These are phyloP conservation scores for Semnornis frantzii DNA, from an alignment of 2,113 vertebrate genomes.

Conservation along the genomic window DNA sequence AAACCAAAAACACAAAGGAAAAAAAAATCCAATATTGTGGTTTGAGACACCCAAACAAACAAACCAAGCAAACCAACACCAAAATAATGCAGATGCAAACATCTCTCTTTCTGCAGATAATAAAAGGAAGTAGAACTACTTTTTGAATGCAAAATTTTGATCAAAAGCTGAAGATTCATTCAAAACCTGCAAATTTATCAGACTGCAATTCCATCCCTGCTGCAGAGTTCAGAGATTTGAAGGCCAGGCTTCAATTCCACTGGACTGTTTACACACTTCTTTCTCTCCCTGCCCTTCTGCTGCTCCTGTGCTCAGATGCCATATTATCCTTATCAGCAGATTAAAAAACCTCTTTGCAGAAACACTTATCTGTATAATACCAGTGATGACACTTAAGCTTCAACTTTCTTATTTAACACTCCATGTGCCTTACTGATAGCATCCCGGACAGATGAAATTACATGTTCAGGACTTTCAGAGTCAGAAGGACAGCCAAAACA, in stretches of 20 bases:
- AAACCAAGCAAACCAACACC: background rate
- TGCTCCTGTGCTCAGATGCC: slow-evolving; percentile 56
- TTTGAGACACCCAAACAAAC: background rate
- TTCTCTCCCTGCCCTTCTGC: slow-evolving; percentile 17
- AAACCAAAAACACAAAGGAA: background rate
- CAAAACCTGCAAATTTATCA: background rate
- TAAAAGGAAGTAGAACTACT: background rate
- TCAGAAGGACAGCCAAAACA: slow-evolving; percentile 16
- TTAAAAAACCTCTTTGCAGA: slow-evolving; percentile 53
- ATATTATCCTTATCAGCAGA: slow-evolving; percentile 52
- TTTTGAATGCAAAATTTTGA: background rate
- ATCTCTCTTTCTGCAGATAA: background rate
- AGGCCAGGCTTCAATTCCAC: slow-evolving; percentile 34
- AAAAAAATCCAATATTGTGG: no score
- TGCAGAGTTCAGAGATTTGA: background rate
- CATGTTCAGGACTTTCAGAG: background rate
- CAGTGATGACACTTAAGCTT: slow-evolving; percentile 63
- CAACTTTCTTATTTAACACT: slow-evolving; percentile 59
- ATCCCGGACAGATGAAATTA: slow-evolving; percentile 19
- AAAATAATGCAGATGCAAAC: background rate
- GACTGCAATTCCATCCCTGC: background rate
- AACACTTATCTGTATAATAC: slow-evolving; percentile 57
- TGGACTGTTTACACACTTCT: slow-evolving; percentile 34
- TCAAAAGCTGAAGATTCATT: background rate
- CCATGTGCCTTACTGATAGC: slow-evolving; percentile 26